Evolutionary conservation across 2,113 vertebrate species (phyloP).

Genomic region (Papio anubis): DNA sequence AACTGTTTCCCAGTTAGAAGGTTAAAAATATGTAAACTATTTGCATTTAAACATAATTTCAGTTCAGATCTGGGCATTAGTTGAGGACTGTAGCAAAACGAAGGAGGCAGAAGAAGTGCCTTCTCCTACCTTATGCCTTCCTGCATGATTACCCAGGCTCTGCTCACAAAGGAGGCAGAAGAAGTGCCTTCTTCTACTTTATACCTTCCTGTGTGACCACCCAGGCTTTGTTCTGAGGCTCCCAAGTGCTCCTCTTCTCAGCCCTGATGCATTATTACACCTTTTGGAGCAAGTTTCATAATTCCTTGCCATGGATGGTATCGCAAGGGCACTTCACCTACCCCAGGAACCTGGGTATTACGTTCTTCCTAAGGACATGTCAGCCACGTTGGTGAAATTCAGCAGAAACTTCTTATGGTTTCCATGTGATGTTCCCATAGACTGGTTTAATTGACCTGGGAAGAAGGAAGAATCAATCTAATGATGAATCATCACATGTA

Average conservation of each 20-base stretch:
- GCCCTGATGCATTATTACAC: neutral
- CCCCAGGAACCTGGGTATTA: neutral
- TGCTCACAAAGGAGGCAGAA: neutral
- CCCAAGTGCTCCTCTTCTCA: neutral
- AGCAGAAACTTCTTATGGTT: neutral
- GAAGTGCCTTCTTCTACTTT: neutral
- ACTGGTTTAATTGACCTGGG: neutral
- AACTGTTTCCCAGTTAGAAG: neutral
- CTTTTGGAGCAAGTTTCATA: neutral
- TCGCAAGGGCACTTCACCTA: neutral
- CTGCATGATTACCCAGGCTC: neutral
- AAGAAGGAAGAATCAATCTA: neutral
- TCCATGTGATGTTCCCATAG: neutral
- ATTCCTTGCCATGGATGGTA: neutral
- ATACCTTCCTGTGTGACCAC: neutral
- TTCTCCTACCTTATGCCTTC: neutral
- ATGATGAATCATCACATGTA: neutral
- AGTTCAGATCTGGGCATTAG: neutral
- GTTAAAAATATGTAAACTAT: neutral
- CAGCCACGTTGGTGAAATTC: neutral
- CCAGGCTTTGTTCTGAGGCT: neutral
- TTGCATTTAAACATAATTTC: neutral
- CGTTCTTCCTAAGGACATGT: neutral
- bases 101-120: neutral
- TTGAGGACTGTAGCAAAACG: neutral